Base-by-base conservation (phyloP, 2,888 invertebrate genomes). In the Megalurothrips usitatus region DNA sequence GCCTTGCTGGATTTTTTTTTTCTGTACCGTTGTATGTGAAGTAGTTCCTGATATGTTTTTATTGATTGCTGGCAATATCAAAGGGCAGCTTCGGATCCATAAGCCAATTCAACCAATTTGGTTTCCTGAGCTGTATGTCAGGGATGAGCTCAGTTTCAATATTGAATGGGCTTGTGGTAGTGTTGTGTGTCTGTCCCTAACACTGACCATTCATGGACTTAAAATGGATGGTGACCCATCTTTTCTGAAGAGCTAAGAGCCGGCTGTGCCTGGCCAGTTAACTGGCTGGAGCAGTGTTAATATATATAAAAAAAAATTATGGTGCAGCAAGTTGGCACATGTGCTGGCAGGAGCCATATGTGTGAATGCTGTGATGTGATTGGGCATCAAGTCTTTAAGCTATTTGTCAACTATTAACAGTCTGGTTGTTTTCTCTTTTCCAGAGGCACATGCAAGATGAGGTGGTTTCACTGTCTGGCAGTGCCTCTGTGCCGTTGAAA, bases 361-460 rank as follows among this genome's bases (percentile, higher is more conserved):
- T 75, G 68, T 26, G 23, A 75, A 75, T 75, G 68, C 68, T 75
- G 68, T 75, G 68, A 23, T 75, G 68, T 75, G 68, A 26, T n/a
- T 75, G 68, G 68, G 68, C 68, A 75, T 75, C 68, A 75, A 26
- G 68, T 75, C 68, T 75, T 75, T 26, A 75, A 26, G 68, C 23
- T 75, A 75, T 75, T 75, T 75, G 68, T 75, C 68, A 75, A 75
- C 68, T 75, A 75, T 26, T 75, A 75, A 75, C 26, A 12, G 68
- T 75, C 68, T 75, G 68, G 68, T 75, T 75, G 68, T 75, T 75
- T 75, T 75, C 68, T 75, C 23, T 75, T 75, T 75, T 75, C 68
- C 68, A 75, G 68, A 75, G 68, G 68, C 68, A 75, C 68, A 75
- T 75, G 68, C 68, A 26, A 75, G 68, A 75, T 75, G 68, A 75